Percentiles rank a stretch among this genome's conserved stretches.
Evolutionary conservation across 2,888 invertebrate species (phyloP).

Genomic region (Sinopyrophorus schimmeli): DNA sequence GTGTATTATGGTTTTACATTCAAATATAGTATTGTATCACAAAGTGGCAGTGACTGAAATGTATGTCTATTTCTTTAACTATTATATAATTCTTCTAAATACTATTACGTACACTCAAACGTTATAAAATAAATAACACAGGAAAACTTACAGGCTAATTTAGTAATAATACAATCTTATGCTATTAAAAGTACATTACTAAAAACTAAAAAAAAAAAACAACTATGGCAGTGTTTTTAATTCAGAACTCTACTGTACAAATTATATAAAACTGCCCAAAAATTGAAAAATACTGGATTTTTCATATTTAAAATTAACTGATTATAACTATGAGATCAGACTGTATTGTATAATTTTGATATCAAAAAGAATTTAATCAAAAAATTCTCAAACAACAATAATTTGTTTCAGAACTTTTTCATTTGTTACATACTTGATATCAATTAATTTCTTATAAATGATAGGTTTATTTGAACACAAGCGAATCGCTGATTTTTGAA

Average conservation of each 20-base stretch:
- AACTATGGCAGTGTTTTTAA: conserved; percentile 19
- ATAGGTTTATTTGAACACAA: too few species aligned
- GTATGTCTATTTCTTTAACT: conserved; percentile 30
- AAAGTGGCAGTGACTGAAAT: conserved; percentile 47
- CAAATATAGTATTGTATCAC: conserved; percentile 46
- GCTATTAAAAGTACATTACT: conserved; percentile 24
- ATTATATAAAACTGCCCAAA: conserved; percentile 13
- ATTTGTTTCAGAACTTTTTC: too few species aligned
- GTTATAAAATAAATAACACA: conserved; percentile 31
- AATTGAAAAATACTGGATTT: conserved; percentile 10
- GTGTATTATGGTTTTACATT: conserved; percentile 24
- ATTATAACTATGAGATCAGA: conserved; percentile 49
- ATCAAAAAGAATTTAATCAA: too few species aligned
- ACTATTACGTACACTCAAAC: conserved; percentile 28
- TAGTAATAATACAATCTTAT: conserved; percentile 14
- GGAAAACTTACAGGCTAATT: conserved; percentile 21
- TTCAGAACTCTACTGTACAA: conserved; percentile 4
- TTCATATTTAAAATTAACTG: conserved; percentile 30
- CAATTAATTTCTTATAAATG: too few species aligned
- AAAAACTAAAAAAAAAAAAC: conserved; percentile 8
- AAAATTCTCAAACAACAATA: too few species aligned
- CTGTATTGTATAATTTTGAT: conserved; percentile 28
- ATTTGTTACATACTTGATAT: too few species aligned
- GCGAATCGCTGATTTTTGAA: too few species aligned
- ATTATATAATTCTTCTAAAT: conserved; percentile 18